phyloP scores from a whole-genome alignment of 2,797 vertebrate genomes.

The Poeciliopsis presidionis region DNA sequence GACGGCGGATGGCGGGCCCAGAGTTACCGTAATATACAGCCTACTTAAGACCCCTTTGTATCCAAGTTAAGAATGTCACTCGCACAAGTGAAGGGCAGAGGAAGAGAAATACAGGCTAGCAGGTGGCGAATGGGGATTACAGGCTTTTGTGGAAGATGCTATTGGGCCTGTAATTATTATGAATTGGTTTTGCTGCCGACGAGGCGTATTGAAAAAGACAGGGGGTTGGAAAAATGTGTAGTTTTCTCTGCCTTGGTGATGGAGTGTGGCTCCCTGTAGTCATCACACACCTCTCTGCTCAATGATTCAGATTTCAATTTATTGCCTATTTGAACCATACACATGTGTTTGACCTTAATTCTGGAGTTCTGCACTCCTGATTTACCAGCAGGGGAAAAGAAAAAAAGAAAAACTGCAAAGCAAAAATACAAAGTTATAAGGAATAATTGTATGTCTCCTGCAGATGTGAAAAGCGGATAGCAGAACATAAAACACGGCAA shows the following conservation, averaged over 20 bases:
- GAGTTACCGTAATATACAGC: slow-evolving; percentile 43
- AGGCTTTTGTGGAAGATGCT: slow-evolving; percentile 48
- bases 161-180: slow-evolving; percentile 56
- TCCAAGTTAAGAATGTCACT: slow-evolving; percentile 58
- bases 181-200: slow-evolving; percentile 51
- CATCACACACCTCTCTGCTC: slow-evolving; percentile 55
- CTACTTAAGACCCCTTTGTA: slow-evolving; percentile 50
- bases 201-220: slow-evolving; percentile 30
- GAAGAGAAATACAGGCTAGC: slow-evolving; percentile 39
- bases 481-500: no score
- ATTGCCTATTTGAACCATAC: slow-evolving; percentile 53
- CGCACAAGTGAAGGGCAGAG: slow-evolving; percentile 53
- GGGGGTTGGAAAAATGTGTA: slow-evolving; percentile 6
- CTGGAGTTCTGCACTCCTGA: slow-evolving; percentile 38
- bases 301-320: slow-evolving; percentile 61
- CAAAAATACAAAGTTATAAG: slow-evolving; percentile 12
- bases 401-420: slow-evolving; percentile 18
- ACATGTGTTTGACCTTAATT: slow-evolving; percentile 37
- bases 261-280: slow-evolving; percentile 44
- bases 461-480: no score
- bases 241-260: slow-evolving; percentile 18
- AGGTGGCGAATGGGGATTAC: slow-evolving; percentile 52
- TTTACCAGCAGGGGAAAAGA: slow-evolving; percentile 8
- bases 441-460: no score
- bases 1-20: slow-evolving; percentile 44